Percentiles rank a stretch among this genome's conserved stretches.
Conservation (phyloP, 2,113 vertebrate species). For the Phoenicopterus ruber region DNA sequence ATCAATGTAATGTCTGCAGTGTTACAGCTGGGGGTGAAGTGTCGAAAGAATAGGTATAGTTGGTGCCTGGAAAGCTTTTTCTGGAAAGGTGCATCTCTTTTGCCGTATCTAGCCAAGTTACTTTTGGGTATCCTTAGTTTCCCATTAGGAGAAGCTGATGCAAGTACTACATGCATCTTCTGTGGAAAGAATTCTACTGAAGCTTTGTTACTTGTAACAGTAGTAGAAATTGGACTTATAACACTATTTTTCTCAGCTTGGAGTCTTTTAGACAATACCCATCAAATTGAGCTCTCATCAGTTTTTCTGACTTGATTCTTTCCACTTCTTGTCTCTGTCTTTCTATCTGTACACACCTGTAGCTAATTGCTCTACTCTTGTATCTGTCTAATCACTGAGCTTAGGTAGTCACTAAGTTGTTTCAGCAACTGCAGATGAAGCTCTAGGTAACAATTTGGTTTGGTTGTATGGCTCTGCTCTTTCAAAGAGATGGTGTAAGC, state of each 20-base stretch:
- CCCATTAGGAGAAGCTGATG: not conserved
- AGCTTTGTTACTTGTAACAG: not conserved
- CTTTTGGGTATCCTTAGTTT: not conserved
- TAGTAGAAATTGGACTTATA: not conserved
- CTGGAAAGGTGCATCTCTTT: not conserved
- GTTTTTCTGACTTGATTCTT: not conserved
- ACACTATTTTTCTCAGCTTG: not conserved
- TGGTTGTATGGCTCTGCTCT: not conserved
- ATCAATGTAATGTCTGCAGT: not conserved
- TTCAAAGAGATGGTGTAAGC: not conserved
- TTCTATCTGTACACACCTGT: not conserved
- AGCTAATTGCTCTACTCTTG: not conserved
- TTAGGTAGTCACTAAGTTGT: not conserved
- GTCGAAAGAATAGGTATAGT: not conserved
- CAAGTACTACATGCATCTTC: not conserved
- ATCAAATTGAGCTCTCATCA: not conserved
- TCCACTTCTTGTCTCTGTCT: not conserved
- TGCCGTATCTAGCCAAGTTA: not conserved
- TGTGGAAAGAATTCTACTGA: not conserved
- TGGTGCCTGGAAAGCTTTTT: not conserved
- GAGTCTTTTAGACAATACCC: not conserved
- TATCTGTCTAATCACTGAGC: not conserved
- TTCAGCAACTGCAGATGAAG: not conserved
- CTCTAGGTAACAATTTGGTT: not conserved
- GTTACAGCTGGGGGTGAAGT: not conserved